These are phyloP conservation scores for Forbesichthys agassizii DNA, from an alignment of 2,113 vertebrate genomes.

Conservation along the genomic window DNA sequence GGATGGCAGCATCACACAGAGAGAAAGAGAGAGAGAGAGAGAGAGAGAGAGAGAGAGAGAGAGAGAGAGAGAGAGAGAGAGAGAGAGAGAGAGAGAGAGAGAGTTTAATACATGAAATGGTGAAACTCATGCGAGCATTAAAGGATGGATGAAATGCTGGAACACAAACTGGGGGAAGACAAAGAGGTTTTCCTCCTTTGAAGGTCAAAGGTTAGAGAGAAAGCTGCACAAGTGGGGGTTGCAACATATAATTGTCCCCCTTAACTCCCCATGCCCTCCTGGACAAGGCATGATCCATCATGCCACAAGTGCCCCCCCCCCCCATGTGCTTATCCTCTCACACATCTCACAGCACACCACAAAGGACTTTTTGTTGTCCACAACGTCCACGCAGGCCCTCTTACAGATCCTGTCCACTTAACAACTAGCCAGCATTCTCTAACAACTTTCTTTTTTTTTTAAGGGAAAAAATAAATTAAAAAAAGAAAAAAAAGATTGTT, in stretches of 20 bases:
- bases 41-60: conserved; percentile 8
- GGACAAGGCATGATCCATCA: conserved; percentile 57
- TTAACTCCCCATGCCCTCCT: conserved; percentile 23
- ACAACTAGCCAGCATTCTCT: conserved; percentile 20
- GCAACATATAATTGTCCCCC: too few relatives aligned
- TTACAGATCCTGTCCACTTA: conserved; percentile 41
- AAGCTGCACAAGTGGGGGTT: too few relatives aligned
- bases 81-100: conserved; percentile 44
- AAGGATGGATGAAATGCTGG: neutral
- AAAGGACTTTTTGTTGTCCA: conserved; percentile 47
- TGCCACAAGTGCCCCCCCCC: conserved; percentile 54
- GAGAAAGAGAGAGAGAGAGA: conserved; percentile 5
- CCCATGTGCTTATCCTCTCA: conserved; percentile 45
- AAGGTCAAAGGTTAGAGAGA: too few relatives aligned
- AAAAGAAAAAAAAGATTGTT: neutral
- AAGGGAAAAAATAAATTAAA: conserved; percentile 7
- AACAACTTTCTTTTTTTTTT: conserved; percentile 10
- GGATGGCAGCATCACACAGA: conserved; percentile 48
- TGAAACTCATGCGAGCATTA: neutral
- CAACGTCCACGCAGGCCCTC: conserved; percentile 24
- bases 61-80: neutral
- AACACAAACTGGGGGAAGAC: neutral
- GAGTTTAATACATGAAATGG: neutral
- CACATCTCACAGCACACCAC: conserved; percentile 37
- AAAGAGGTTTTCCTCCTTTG: too few relatives aligned